These are phyloP conservation scores for Drosophila nasuta DNA, from an alignment of 1,140 invertebrate species.

Conservation along the genomic window DNA sequence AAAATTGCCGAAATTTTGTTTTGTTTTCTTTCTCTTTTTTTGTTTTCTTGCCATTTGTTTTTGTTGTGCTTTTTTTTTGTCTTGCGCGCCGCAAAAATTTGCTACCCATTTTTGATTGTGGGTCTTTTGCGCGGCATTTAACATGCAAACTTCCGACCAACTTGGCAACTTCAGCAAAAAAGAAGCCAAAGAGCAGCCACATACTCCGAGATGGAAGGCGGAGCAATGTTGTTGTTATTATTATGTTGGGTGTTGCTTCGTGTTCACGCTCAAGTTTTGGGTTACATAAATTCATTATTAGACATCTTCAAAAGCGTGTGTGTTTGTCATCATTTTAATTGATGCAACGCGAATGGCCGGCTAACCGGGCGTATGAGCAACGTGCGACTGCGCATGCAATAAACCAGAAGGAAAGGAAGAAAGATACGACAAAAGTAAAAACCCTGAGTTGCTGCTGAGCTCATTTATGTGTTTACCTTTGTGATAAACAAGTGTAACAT, in stretches of 20 bases:
- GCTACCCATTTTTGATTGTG: slow-evolving; percentile 48
- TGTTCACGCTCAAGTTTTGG: slow-evolving; percentile 33
- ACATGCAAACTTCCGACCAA: slow-evolving; percentile 62
- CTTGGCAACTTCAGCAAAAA: slow-evolving; percentile 6
- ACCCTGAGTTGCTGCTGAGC: slow-evolving; percentile 17
- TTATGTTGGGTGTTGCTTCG: slow-evolving; percentile 51
- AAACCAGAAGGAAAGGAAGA: slow-evolving; percentile 7
- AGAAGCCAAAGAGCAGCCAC: slow-evolving; percentile 2
- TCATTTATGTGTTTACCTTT: slow-evolving; percentile 41
- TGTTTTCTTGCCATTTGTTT: slow-evolving; percentile 22
- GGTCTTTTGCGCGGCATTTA: not conserved
- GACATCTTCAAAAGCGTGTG: slow-evolving; percentile 49
- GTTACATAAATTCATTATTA: slow-evolving; percentile 78
- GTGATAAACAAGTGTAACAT: slow-evolving; percentile 57
- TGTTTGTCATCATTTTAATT: slow-evolving; percentile 71
- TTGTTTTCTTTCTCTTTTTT: slow-evolving; percentile 45
- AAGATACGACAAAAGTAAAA: slow-evolving; percentile 7
- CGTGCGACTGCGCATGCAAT: slow-evolving; percentile 46
- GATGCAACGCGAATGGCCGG: slow-evolving; percentile 62
- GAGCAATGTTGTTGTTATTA: slow-evolving; percentile 12
- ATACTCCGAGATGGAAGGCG: not conserved
- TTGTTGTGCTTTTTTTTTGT: not conserved
- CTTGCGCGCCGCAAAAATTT: slow-evolving; percentile 35
- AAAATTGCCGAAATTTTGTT: slow-evolving; percentile 48
- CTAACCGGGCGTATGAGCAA: slow-evolving; percentile 57